Evolutionary conservation across 1,140 invertebrate genomes (phyloP).

Genomic region (Helicorthomorpha holstii): DNA sequence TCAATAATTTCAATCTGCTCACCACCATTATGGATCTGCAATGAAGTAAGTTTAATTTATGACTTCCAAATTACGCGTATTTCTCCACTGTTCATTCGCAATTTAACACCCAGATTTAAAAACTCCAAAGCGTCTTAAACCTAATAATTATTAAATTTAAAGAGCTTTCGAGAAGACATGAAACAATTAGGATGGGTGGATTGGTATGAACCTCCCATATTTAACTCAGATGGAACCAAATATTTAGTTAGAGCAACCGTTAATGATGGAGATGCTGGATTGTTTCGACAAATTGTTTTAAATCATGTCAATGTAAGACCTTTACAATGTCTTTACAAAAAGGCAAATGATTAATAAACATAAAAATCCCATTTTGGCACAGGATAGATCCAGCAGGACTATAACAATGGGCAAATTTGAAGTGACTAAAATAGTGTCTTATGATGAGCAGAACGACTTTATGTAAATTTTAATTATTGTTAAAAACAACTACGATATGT

Average conservation of each 20-base stretch:
- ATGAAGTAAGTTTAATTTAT: conserved; percentile 30
- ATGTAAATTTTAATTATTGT: conserved; percentile 57
- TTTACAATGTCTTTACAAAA: background rate
- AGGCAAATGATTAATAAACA: background rate
- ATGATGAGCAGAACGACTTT: conserved; percentile 62
- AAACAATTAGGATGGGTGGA: conserved; percentile 64
- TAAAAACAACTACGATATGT: background rate
- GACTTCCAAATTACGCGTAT: too few relatives aligned
- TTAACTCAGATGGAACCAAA: conserved; percentile 51
- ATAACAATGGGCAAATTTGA: conserved; percentile 73
- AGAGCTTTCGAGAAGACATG: conserved; percentile 48
- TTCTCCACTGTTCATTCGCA: too few relatives aligned
- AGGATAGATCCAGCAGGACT: conserved; percentile 16
- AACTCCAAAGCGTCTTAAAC: too few relatives aligned
- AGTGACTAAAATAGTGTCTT: conserved; percentile 62
- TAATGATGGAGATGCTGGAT: conserved; percentile 52
- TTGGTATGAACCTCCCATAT: conserved; percentile 60
- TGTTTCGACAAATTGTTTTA: conserved; percentile 66
- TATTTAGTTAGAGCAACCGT: conserved; percentile 67
- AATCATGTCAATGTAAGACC: background rate
- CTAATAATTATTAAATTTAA: too few relatives aligned
- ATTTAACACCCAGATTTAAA: too few relatives aligned
- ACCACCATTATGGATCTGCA: conserved; percentile 61
- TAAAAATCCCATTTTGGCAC: background rate
- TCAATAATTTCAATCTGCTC: conserved; percentile 74